Evolutionary conservation across 2,113 vertebrate species (phyloP).

Genomic region (Emydocephalus ijimae): DNA sequence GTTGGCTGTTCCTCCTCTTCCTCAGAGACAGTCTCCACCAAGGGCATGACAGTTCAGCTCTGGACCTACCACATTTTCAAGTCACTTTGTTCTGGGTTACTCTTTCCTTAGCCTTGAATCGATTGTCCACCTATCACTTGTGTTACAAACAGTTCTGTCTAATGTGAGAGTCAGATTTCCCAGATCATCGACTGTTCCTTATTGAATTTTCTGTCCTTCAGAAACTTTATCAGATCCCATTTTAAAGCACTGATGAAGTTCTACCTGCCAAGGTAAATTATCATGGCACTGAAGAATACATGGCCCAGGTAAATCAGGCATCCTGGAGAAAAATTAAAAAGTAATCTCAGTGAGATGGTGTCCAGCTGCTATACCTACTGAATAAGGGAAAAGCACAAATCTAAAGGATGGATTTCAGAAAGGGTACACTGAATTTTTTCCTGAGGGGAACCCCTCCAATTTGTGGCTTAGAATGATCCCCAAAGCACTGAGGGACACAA

Average conservation of each 20-base stretch:
- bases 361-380: neutral
- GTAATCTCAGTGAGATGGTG: neutral
- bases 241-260: neutral
- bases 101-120: neutral
- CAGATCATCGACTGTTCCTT: neutral
- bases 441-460: neutral
- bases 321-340: neutral
- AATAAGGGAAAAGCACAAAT: neutral
- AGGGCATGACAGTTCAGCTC: neutral
- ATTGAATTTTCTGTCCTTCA: neutral
- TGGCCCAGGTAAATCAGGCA: neutral
- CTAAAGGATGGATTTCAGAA: neutral
- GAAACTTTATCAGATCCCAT: neutral
- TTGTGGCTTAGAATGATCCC: neutral
- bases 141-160: neutral
- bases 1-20: too few species aligned
- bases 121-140: neutral
- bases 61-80: neutral
- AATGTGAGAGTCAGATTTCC: neutral
- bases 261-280: neutral
- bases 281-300: neutral
- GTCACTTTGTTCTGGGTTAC: neutral
- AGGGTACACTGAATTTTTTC: neutral
- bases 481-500: neutral
- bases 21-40: too few species aligned